Evolutionary conservation across 1,140 invertebrate species (phyloP).

Genomic region (Phenacoccus solenopsis): DNA sequence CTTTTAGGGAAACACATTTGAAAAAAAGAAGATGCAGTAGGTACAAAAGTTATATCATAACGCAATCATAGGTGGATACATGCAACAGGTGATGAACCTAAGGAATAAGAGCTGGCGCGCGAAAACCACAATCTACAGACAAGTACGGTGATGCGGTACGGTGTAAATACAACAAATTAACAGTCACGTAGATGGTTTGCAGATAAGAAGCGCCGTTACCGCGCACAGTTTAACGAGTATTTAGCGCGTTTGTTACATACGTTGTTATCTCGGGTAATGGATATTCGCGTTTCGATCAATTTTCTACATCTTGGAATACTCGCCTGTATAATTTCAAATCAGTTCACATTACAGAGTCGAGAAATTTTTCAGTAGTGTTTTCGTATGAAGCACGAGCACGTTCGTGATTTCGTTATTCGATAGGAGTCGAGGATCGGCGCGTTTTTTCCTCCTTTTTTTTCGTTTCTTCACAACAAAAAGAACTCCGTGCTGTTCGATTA

Average conservation of each 20-base stretch:
- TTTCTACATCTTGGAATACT: not conserved
- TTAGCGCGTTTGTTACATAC: not conserved
- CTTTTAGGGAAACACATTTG: too few species aligned
- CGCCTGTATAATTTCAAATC: not conserved
- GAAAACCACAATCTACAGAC: too few species aligned
- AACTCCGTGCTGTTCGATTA: too few species aligned
- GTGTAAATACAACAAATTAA: conserved; percentile 3
- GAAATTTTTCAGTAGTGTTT: not conserved
- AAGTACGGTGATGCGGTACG: too few species aligned
- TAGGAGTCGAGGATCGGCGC: not conserved
- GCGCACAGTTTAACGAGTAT: conserved; percentile 2
- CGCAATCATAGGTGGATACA: too few species aligned
- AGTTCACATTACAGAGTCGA: not conserved
- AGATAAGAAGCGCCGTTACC: not conserved
- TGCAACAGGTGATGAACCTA: too few species aligned
- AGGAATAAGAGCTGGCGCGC: too few species aligned
- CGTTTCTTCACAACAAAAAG: not conserved
- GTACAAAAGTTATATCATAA: too few species aligned
- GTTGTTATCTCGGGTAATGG: not conserved
- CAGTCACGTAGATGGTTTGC: not conserved
- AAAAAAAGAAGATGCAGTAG: too few species aligned
- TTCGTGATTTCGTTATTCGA: not conserved
- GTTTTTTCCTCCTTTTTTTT: too few species aligned
- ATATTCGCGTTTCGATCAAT: not conserved
- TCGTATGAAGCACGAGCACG: not conserved